Conservation (phyloP, 2,797 vertebrate species). For the Momotus momota region DNA sequence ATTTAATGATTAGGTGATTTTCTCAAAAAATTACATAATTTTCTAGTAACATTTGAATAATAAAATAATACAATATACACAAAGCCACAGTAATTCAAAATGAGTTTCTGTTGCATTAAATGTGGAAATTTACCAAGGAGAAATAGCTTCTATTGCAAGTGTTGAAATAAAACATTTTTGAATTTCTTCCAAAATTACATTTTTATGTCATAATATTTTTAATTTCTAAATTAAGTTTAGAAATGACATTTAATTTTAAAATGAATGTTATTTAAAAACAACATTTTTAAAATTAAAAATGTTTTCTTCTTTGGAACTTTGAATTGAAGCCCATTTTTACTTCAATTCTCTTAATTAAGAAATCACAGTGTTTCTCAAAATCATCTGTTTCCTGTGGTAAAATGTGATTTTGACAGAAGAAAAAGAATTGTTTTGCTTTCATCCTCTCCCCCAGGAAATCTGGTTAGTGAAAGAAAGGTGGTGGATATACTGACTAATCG, state of each 20-base stretch:
- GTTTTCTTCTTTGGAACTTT: background rate
- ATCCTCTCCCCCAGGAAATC: fast-evolving
- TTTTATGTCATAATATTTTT: background rate
- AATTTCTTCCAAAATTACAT: background rate
- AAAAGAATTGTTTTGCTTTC: background rate
- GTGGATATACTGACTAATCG: background rate
- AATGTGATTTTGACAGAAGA: background rate
- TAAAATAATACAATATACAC: background rate
- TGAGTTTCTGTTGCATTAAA: background rate
- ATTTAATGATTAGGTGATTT: background rate
- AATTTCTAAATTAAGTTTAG: background rate
- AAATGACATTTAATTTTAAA: background rate
- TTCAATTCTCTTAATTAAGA: background rate
- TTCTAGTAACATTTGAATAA: background rate
- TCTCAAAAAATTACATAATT: background rate
- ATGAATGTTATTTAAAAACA: background rate
- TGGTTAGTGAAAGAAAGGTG: background rate
- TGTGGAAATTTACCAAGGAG: background rate
- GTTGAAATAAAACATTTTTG: background rate
- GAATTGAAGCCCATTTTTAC: background rate
- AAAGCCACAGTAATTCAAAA: background rate
- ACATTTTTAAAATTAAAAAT: background rate
- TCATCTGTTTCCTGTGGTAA: background rate
- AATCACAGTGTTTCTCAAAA: background rate
- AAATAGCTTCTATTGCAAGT: background rate